phyloP scores from a whole-genome alignment of 2,113 vertebrate species.

The chimpanzee (Pan troglodytes) region NHGRI_mPanTro3-v2.1_pri NC_072401.2:103186501-103187000 shows the following conservation, averaged over 20 bases:
- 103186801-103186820: not conserved
- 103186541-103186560: not conserved
- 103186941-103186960: not conserved
- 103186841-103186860: not conserved
- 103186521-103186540: not conserved
- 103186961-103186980: not conserved
- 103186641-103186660: not conserved
- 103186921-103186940: not conserved
- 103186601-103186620: not conserved
- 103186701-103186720: not conserved
- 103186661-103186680: not conserved
- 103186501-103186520: not conserved
- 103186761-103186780: not conserved
- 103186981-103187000: not conserved
- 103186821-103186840: not conserved
- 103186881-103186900: not conserved
- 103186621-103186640: not conserved
- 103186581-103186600: not conserved
- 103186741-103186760: not conserved
- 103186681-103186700: not conserved
- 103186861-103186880: not conserved
- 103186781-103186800: not conserved
- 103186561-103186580: not conserved
- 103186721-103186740: not conserved
- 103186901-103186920: not conserved